A percentile compares a stretch with the other conserved stretches of the same genome.
phyloP scores from a whole-genome alignment of 2,888 invertebrate genomes.

The Clepsis dumicolana region DNA sequence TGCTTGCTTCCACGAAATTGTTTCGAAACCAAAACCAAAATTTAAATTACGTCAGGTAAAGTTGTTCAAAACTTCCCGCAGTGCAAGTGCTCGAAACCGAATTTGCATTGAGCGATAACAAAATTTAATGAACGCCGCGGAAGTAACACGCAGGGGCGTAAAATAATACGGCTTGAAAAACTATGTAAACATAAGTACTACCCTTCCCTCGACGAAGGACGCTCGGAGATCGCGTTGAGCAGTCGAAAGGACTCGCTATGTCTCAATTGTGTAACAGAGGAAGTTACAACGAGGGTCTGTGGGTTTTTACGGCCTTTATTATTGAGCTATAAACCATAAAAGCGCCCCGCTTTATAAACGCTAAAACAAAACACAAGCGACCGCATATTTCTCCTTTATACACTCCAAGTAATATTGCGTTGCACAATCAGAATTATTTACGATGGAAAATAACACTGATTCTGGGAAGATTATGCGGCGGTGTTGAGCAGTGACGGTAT shows the following conservation, averaged over 20 bases:
- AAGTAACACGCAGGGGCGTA: constrained; percentile 7
- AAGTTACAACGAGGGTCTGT: constrained; percentile 68
- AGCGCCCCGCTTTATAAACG: constrained; percentile 73
- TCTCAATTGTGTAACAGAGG: constrained; percentile 73
- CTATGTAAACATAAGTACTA: constrained; percentile 37
- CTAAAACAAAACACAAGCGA: constrained; percentile 73
- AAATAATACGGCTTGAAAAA: constrained; percentile 32
- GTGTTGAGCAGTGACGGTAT: background rate
- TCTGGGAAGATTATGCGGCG: constrained; percentile 9
- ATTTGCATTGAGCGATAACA: constrained; percentile 29
- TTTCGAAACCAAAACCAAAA: background rate
- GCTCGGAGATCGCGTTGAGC: constrained; percentile 60
- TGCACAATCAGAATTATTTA: constrained; percentile 56
- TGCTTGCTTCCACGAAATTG: background rate
- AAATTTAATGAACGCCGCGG: constrained; percentile 26
- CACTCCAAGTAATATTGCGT: constrained; percentile 52
- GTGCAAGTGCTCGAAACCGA: constrained; percentile 19
- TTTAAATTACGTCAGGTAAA: background rate
- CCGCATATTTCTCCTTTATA: constrained; percentile 75
- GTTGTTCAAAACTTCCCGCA: background rate
- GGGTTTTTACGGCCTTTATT: constrained; percentile 76
- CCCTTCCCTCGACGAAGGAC: constrained; percentile 47
- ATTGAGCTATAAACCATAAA: constrained; percentile 82
- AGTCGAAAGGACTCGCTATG: constrained; percentile 66
- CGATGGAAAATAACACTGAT: constrained; percentile 39